These are phyloP conservation scores for Acrocera orbiculus DNA, from an alignment of 2,888 invertebrate genomes.

Conservation along the genomic window DNA sequence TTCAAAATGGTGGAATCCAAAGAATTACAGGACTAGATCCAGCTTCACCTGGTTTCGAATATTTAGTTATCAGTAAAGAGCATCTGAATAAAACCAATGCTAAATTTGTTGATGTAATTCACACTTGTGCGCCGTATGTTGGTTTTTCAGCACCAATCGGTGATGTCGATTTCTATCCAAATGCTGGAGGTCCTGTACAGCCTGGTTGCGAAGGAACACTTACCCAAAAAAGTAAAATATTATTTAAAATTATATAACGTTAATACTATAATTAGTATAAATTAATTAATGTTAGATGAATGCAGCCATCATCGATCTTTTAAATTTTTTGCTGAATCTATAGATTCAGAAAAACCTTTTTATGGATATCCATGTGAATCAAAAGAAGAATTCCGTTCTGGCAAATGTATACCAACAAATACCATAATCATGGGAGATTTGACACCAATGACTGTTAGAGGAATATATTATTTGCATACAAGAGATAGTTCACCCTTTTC, in stretches of 20 bases:
- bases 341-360: constrained; percentile 36
- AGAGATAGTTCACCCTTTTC: constrained; percentile 38
- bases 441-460: constrained; percentile 28
- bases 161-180: constrained; percentile 58
- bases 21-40: constrained; percentile 54
- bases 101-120: constrained; percentile 55
- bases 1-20: constrained; percentile 27
- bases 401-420: constrained; percentile 20
- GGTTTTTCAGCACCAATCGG: constrained; percentile 41
- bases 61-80: constrained; percentile 18
- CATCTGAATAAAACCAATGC: constrained; percentile 47
- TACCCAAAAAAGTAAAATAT: background rate
- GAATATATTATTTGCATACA: constrained; percentile 44
- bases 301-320: constrained; percentile 53
- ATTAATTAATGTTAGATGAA: no score
- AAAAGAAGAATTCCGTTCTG: constrained; percentile 26
- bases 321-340: constrained; percentile 45
- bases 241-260: background rate
- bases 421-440: constrained; percentile 40
- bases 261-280: background rate
- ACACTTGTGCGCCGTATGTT: constrained; percentile 48
- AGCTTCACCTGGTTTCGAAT: constrained; percentile 32
- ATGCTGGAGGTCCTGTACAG: constrained; percentile 46
- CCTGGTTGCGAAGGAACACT: constrained; percentile 44
- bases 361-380: constrained; percentile 37